Conservation (phyloP, 2,888 invertebrate genomes). For the Machimus rusticus region DNA sequence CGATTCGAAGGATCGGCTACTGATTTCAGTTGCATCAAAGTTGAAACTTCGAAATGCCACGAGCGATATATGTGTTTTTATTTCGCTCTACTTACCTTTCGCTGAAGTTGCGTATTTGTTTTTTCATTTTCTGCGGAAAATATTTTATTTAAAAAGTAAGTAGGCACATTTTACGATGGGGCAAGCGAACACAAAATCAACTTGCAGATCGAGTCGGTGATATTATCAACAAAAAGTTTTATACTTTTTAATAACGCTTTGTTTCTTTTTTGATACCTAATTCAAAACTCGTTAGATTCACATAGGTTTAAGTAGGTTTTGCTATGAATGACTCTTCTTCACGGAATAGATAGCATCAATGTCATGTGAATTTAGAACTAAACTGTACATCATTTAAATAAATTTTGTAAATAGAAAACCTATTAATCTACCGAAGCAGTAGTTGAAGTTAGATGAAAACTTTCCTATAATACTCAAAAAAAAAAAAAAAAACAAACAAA, state of each 20-base stretch:
- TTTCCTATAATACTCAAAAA: too few relatives aligned
- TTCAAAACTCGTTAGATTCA: not conserved
- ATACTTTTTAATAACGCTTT: not conserved
- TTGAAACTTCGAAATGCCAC: not conserved
- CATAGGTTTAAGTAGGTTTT: not conserved
- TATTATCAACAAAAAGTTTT: not conserved
- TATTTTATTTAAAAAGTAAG: not conserved
- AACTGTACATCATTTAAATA: too few relatives aligned
- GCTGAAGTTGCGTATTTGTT: not conserved
- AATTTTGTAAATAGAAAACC: too few relatives aligned
- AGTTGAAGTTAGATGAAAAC: too few relatives aligned
- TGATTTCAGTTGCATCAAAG: not conserved
- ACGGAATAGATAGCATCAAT: too few relatives aligned
- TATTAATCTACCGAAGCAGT: too few relatives aligned
- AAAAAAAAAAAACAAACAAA: too few relatives aligned
- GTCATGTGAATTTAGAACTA: too few relatives aligned
- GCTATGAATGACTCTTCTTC: not conserved
- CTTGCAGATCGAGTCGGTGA: not conserved
- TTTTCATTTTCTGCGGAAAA: not conserved
- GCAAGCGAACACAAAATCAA: not conserved
- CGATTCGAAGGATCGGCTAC: not conserved
- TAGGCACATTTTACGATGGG: not conserved
- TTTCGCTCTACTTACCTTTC: not conserved
- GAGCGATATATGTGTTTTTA: not conserved
- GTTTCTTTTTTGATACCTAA: not conserved